Conservation (phyloP, 2,888 invertebrate species). For the Drosophila demipolita region DNA sequence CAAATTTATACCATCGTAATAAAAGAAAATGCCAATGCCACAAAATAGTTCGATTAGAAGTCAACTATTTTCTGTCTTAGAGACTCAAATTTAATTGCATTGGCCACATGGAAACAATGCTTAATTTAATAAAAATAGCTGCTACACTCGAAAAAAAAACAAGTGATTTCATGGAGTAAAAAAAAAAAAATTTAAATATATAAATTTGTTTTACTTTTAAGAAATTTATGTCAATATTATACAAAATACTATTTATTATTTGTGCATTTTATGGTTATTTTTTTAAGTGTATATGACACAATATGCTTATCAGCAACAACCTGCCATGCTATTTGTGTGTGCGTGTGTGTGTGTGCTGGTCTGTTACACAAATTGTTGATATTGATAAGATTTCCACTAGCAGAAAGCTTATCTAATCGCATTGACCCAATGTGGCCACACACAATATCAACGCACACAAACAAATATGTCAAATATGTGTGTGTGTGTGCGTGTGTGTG, state of each 20-base stretch:
- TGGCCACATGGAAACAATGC: conserved; percentile 31
- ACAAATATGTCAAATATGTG: conserved; percentile 13
- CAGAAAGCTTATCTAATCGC: conserved; percentile 70
- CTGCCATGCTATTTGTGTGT: conserved; percentile 18
- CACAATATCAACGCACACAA: conserved; percentile 46
- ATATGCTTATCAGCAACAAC: conserved; percentile 43
- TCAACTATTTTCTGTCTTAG: neutral
- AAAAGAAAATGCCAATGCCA: conserved; percentile 2
- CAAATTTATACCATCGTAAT: neutral
- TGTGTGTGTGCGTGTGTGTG: neutral
- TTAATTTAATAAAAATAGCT: neutral
- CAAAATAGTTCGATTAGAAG: conserved; percentile 13
- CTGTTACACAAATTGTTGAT: conserved; percentile 40
- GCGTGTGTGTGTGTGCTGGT: conserved; percentile 13
- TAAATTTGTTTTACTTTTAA: neutral
- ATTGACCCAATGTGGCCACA: conserved; percentile 49
- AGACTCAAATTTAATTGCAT: conserved; percentile 24
- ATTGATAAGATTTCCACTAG: conserved; percentile 51
- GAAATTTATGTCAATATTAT: neutral
- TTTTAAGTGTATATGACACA: conserved; percentile 27
- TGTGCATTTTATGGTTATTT: neutral
- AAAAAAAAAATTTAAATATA: neutral
- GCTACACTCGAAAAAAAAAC: neutral
- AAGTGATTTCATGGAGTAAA: neutral
- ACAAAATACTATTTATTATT: neutral